Evolutionary conservation across 2,113 vertebrate species (phyloP).

Genomic region (Sigmodon hispidus): DNA sequence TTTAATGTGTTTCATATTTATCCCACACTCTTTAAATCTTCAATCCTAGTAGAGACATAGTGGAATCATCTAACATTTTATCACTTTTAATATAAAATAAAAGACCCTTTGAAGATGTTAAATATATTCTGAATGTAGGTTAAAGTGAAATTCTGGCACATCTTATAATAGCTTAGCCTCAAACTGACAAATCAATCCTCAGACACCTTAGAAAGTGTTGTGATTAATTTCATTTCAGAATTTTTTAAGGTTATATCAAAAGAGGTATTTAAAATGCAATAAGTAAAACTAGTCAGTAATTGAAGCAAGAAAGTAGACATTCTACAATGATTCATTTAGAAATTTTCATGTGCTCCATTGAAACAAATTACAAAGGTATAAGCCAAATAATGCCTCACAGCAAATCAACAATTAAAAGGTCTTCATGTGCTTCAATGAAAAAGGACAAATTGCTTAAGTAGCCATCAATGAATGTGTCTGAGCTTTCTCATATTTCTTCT

Average conservation of each 20-base stretch:
- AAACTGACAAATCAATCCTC: background rate
- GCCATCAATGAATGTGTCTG: background rate
- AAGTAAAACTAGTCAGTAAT: background rate
- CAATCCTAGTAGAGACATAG: background rate
- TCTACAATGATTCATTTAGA: background rate
- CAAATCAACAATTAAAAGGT: background rate
- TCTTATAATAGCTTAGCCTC: background rate
- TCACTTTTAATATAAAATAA: constrained; percentile 18
- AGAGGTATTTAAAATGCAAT: background rate
- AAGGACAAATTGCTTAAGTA: background rate
- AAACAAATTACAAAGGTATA: background rate
- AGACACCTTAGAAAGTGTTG: background rate
- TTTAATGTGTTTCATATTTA: constrained; percentile 14
- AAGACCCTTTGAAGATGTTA: background rate
- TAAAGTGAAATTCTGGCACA: background rate
- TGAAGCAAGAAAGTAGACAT: constrained; percentile 3
- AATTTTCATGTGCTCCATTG: background rate
- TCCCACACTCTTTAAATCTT: background rate
- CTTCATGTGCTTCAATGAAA: background rate
- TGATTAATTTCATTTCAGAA: background rate
- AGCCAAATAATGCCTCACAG: background rate
- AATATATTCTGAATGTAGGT: background rate
- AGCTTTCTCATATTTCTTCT: background rate
- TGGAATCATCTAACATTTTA: background rate
- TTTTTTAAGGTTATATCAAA: background rate